These are phyloP conservation scores for Stercorarius parasiticus DNA, from an alignment of 2,113 vertebrate genomes.

Conservation along the genomic window DNA sequence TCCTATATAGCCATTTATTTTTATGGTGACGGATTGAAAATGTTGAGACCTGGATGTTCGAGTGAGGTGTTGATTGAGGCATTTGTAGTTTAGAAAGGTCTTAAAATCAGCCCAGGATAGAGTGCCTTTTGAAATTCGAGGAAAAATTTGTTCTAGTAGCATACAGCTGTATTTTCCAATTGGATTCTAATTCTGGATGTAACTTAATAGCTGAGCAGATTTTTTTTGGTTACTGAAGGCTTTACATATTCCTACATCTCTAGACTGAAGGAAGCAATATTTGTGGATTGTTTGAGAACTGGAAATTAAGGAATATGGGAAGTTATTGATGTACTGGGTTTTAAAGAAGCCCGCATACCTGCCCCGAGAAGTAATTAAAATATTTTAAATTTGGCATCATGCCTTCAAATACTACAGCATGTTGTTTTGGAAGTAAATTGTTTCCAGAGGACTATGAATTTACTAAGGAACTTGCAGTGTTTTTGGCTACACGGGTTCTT, in stretches of 20 bases:
- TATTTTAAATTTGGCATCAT: background rate
- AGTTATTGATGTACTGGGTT: background rate
- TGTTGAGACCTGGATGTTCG: background rate
- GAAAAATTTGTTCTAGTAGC: background rate
- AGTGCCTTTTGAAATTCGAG: background rate
- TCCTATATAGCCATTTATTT: accelerated
- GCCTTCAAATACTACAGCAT: background rate
- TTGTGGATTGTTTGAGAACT: background rate
- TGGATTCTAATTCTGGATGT: background rate
- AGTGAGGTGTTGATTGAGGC: background rate
- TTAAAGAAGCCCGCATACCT: background rate
- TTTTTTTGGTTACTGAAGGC: background rate
- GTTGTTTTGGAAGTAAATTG: background rate
- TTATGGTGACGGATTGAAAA: background rate
- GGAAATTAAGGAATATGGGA: background rate
- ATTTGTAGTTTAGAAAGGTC: background rate
- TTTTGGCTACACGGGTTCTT: background rate
- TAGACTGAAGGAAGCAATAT: background rate
- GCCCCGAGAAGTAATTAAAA: background rate
- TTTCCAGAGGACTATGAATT: background rate
- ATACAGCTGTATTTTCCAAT: background rate
- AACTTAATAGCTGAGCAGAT: background rate
- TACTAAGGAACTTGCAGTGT: background rate
- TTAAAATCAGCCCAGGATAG: background rate
- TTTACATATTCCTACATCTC: background rate